Base-by-base conservation (phyloP, 2,888 invertebrate species). In the Cerastoderma edule region DNA sequence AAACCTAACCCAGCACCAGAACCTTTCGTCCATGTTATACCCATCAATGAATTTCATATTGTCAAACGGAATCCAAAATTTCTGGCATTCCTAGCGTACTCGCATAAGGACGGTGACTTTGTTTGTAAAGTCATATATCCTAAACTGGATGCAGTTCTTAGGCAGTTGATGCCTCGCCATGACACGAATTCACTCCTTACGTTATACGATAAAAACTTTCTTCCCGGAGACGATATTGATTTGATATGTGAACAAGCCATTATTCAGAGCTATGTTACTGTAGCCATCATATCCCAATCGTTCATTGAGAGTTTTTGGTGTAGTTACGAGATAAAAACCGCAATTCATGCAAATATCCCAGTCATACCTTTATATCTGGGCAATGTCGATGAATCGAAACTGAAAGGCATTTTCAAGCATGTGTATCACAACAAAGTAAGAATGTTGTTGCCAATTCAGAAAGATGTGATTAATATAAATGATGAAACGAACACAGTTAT, bases 241-340 rank as follows among this genome's bases (percentile, higher is more conserved):
- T 2, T 56, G 16, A n/a, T 28, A 16, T 56, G 56, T 28, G 56
- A 56, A 28, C 56, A 56, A 56, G 56, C 56, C 1, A 56, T 56
- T 56, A 10, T 56, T 13, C 56, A 56, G 5, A 56, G 56, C 30
- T 56, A 56, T 28, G 56, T 56, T 2, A 56, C 56, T 16, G 30
- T 56, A 10, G 56, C 56, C 2, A 56, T 56, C 30, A 28, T 56
- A 13, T 56, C 56, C 10, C 22, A 56, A 13, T 28, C 27, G 10
- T 56, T 56, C 8, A 16, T 56, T 8, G 8, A 56, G 8, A 56
- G 56, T n/a, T 1, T 2, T 3, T 56, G 27, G 56, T 56, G 56
- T 56, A 56, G 56, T 56, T 56, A 56, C 24, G 56, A 56, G 24
- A 24, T 56, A 30, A 56, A 56, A 28, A 56, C 30, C 1, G 56